Evolutionary conservation across 2,113 vertebrate species (phyloP).

Genomic region (Stegastes partitus): DNA sequence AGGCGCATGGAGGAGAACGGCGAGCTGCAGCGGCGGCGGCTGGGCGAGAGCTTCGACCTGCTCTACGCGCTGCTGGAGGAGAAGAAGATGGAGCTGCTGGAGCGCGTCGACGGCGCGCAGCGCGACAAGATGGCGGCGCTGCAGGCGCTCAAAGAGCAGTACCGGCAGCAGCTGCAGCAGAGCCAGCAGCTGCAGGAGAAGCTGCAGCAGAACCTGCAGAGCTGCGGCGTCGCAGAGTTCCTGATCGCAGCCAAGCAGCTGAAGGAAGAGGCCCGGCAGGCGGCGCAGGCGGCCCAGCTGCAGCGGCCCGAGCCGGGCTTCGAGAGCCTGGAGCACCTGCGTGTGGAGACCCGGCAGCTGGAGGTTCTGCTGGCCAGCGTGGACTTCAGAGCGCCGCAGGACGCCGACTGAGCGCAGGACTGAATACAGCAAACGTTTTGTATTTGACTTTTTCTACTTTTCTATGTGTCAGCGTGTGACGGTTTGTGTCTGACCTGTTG

Average conservation of each 20-base stretch:
- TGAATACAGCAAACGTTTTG: no score
- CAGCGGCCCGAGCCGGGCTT: constrained; percentile 88
- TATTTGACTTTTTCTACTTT: constrained; percentile 55
- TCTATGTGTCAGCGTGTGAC: constrained; percentile 1
- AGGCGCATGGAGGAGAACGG: constrained; percentile 86
- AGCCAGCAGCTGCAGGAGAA: constrained; percentile 87
- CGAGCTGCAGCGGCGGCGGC: constrained; percentile 83
- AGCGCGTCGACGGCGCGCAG: constrained; percentile 84
- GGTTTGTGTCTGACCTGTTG: not conserved
- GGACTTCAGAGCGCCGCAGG: constrained; percentile 84
- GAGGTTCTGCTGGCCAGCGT: constrained; percentile 79
- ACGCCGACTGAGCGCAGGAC: not conserved
- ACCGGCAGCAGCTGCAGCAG: constrained; percentile 87
- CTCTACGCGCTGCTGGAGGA: constrained; percentile 88
- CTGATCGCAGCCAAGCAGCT: constrained; percentile 82
- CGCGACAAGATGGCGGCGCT: constrained; percentile 83
- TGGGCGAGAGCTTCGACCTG: constrained; percentile 86
- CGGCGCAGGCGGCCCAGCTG: constrained; percentile 80
- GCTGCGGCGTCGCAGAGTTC: constrained; percentile 85
- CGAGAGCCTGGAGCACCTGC: constrained; percentile 91
- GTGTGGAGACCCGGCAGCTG: constrained; percentile 84
- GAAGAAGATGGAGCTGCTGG: constrained; percentile 87
- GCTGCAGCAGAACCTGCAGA: constrained; percentile 86
- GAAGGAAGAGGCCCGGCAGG: constrained; percentile 84
- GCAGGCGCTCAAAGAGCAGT: constrained; percentile 80